Base-by-base conservation (phyloP, 2,113 vertebrate species). In the Lophius piscatorius region DNA sequence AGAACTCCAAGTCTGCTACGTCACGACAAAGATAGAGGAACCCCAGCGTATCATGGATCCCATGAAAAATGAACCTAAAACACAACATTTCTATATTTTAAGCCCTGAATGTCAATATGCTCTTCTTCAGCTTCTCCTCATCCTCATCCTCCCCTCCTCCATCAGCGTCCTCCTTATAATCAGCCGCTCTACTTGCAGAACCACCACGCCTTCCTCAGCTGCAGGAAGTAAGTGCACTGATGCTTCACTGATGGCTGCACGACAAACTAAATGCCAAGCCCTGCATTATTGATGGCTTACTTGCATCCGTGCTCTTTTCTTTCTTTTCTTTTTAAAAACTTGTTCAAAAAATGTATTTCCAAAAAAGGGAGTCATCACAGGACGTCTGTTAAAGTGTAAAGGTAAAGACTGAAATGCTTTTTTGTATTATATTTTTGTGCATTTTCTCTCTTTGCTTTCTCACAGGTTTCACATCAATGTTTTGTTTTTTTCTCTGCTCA, bases 281-380 rank as follows among this genome's bases (percentile, higher is more conserved):
- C 24, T 87, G 80, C 76, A 88, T 86, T 85, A 88, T 87, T 85
- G 66, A 90, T 87, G 69, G 21, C 50, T 47, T 40, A 54, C 10
- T 42, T 57, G 42, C 4, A 7, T 40, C 45, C 17, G n/a, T 69
- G 58, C 8, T 39, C 54, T 48, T 63, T 61, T 71, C 4, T 39
- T 3, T 47, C n/a, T n/a, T n/a, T 13, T 46, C 16, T 48, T 56
- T 39, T 28, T 41, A 10, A 33, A 58, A 60, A 39, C 42, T 71
- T n/a, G n/a, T n/a, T n/a, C n/a, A n/a, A n/a, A n/a, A n/a, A n/a
- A n/a, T n/a, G n/a, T n/a, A n/a, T n/a, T n/a, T n/a, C n/a, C n/a
- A n/a, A n/a, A 34, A 33, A 33, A 11, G 0, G 17, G 47, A 46
- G 13, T 18, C 13, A 28, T 18, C 23, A 6, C 14, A 5, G 26